phyloP scores from a whole-genome alignment of 2,113 vertebrate species.

The Otolemur garnettii region DNA sequence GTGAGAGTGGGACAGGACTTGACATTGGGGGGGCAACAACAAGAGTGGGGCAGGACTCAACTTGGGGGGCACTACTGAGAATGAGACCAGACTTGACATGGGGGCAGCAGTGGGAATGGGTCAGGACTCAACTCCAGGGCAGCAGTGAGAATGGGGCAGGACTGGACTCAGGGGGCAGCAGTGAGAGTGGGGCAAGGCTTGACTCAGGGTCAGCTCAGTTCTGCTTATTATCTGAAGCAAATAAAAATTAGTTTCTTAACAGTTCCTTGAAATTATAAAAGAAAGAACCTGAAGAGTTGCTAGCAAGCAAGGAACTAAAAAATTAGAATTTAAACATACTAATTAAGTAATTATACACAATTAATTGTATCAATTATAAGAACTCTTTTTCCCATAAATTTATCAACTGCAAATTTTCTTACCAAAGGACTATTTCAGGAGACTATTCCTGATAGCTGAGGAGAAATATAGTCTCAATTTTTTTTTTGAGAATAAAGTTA shows the following conservation, averaged over 20 bases:
- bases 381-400: neutral
- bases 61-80: no score
- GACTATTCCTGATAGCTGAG: neutral
- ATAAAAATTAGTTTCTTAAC: neutral
- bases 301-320: slow-evolving; percentile 12
- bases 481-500: neutral
- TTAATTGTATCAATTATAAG: neutral
- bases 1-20: no score
- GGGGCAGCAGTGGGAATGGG: no score
- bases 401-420: neutral
- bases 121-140: no score
- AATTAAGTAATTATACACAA: neutral
- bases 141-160: no score
- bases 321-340: neutral
- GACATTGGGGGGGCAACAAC: no score
- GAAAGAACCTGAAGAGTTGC: neutral
- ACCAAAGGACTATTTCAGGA: neutral
- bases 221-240: neutral
- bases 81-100: no score
- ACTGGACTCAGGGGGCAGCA: no score
- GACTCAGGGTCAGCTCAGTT: neutral
- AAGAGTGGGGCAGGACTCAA: no score
- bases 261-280: slow-evolving; percentile 16
- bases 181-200: no score
- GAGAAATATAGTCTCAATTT: neutral